Conservation (phyloP, 2,797 vertebrate genomes). For the Sebastes umbrosus region DNA sequence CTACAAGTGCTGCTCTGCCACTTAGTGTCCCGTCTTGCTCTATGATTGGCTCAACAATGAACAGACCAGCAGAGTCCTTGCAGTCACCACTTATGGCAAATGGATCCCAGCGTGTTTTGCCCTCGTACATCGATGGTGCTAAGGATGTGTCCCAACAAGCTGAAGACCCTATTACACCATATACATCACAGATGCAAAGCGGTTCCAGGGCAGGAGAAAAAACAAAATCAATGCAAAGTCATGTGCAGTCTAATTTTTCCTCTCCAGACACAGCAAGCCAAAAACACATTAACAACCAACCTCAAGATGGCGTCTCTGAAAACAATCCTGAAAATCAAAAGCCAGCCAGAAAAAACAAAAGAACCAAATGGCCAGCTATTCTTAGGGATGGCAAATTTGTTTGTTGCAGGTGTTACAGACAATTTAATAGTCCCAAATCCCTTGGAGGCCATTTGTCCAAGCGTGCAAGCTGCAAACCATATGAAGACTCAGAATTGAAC, state of each 20-base stretch:
- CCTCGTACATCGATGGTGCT: conserved; percentile 41
- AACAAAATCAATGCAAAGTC: conserved; percentile 36
- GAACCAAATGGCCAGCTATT: conserved; percentile 95
- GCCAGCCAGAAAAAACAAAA: conserved; percentile 82
- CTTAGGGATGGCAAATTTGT: conserved; percentile 94
- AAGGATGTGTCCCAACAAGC: conserved; percentile 45
- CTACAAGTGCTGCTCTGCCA: conserved; percentile 18
- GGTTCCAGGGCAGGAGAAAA: conserved; percentile 36
- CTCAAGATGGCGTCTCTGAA: conserved; percentile 30
- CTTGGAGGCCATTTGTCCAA: conserved; percentile 97
- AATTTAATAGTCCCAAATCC: conserved; percentile 92
- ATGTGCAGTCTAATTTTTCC: conserved; percentile 23
- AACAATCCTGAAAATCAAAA: conserved; percentile 41
- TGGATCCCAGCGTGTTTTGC: conserved; percentile 34
- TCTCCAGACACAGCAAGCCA: conserved; percentile 7
- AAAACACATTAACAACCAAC: conserved; percentile 2
- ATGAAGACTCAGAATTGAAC: conserved; percentile 87
- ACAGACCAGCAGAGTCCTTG: conserved; percentile 41
- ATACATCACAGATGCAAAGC: conserved; percentile 50
- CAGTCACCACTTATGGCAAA: conserved; percentile 32
- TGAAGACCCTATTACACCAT: conserved; percentile 31
- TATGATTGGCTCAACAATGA: conserved; percentile 38
- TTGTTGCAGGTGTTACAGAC: conserved; percentile 93
- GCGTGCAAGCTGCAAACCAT: conserved; percentile 89
- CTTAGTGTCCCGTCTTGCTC: conserved; percentile 41